Evolutionary conservation across 2,113 vertebrate genomes (phyloP).

Genomic region (Callaeas wilsoni): DNA sequence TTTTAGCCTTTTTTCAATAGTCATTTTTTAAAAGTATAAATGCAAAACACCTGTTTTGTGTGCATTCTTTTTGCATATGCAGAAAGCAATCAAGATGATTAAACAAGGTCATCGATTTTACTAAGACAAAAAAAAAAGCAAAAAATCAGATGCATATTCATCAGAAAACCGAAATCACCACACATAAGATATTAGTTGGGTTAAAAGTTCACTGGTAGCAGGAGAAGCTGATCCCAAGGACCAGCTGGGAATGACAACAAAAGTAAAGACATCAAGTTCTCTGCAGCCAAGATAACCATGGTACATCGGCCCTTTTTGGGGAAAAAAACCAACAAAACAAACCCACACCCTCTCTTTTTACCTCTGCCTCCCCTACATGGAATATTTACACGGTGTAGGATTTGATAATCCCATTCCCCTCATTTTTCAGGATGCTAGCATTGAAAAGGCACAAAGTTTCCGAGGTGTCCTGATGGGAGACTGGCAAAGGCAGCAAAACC

Average conservation of each 20-base stretch:
- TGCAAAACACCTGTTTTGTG: not conserved
- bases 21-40: not conserved
- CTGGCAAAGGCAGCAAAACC: not conserved
- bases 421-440: not conserved
- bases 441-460: not conserved
- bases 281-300: not conserved
- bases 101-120: not conserved
- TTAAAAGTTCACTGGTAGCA: not conserved
- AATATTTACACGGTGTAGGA: not conserved
- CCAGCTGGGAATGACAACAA: not conserved
- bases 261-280: not conserved
- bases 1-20: not conserved
- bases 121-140: not conserved
- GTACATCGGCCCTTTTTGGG: fast-evolving
- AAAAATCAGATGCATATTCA: not conserved
- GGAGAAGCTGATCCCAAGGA: not conserved
- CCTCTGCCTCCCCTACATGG: not conserved
- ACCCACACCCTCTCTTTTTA: not conserved
- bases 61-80: not conserved
- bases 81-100: not conserved
- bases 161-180: not conserved
- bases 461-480: not conserved
- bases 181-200: fast-evolving
- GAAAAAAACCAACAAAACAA: not conserved
- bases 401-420: not conserved